Evolutionary conservation across 2,888 invertebrate species (phyloP), one percentile per base, ranked within the genome.

Genomic region (Alcis repandata): DNA sequence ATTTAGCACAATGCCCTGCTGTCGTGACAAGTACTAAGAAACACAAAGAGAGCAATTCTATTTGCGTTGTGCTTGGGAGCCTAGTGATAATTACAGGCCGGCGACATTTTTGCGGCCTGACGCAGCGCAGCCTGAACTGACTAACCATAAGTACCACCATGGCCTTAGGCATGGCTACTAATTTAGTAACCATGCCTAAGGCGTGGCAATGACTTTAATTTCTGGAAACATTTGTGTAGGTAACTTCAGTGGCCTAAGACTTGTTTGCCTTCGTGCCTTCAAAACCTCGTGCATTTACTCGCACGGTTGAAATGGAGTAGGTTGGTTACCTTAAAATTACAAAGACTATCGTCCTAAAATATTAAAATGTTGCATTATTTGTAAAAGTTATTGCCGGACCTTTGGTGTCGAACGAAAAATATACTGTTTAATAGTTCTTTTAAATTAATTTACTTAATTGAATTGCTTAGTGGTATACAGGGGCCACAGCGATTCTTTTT

Each of bases 31-130:
- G 70, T 77, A 76, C 73, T 77, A 63, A 80, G 79, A 82, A 79
- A 75, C 76, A 79, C 79, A 79, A 81, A 82, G 77, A 80, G 79
- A 79, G 71, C 79, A 83, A 79, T 80, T 83, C 82, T 85, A 85
- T 88, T 86, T 84, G 81, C 79, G 78, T 74, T 74, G 72, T 77
- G 80, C 78, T 82, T 80, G 78, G 69, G 75, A 81, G 76, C 68
- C 76, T 81, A 80, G 85, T 85, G 88, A 81, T 87, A 86, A 88
- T 87, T 86, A 83, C 80, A 75, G 77, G 76, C 72, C 72, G 73
- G 79, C 78, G 80, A 84, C 87, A 88, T 87, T 83, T 86, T 86
- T 86, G 82, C 71, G 73, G 75, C 79, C 53, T 63, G 43, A 61
- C 63, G 46, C 53, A 52, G 52, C 52, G 13, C 40, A 19, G 22